phyloP scores from a whole-genome alignment of 2,888 invertebrate genomes.

The Netelia virgata region DNA sequence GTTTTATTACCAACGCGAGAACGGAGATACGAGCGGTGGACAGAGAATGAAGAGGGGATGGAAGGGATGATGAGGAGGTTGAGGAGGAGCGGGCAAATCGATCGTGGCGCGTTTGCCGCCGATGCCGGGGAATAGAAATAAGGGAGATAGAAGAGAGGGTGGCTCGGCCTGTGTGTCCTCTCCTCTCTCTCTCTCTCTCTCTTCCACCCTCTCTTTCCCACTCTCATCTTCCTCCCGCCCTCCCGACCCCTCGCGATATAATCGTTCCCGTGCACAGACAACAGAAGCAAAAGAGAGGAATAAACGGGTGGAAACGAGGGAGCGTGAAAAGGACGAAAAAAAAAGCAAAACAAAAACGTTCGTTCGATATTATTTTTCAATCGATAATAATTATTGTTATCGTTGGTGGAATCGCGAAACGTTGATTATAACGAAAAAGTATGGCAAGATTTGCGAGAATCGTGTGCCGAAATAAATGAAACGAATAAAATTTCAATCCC shows the following conservation, averaged over 20 bases:
- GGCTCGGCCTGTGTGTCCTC: neutral
- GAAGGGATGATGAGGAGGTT: neutral
- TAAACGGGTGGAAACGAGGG: neutral
- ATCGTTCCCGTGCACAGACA: conserved; percentile 42
- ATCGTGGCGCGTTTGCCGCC: conserved; percentile 57
- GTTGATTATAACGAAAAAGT: neutral
- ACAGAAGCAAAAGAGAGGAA: conserved; percentile 9
- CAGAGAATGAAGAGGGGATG: neutral
- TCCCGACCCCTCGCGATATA: neutral
- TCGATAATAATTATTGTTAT: too few species aligned
- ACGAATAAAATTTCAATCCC: neutral
- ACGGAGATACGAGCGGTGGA: conserved; percentile 41
- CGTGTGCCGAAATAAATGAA: neutral
- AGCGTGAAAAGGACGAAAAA: too few species aligned
- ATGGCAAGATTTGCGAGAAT: neutral
- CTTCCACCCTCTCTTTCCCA: neutral
- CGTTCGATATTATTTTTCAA: too few species aligned
- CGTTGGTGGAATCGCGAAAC: neutral
- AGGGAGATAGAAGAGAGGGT: conserved; percentile 26
- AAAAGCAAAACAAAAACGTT: too few species aligned
- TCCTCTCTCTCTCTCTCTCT: neutral
- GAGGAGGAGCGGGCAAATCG: conserved; percentile 59
- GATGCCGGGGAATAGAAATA: conserved; percentile 54
- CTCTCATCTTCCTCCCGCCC: neutral
- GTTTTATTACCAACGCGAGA: conserved; percentile 56